Conservation (phyloP, 2,113 vertebrate species). For the Todiramphus saurophagus region DNA sequence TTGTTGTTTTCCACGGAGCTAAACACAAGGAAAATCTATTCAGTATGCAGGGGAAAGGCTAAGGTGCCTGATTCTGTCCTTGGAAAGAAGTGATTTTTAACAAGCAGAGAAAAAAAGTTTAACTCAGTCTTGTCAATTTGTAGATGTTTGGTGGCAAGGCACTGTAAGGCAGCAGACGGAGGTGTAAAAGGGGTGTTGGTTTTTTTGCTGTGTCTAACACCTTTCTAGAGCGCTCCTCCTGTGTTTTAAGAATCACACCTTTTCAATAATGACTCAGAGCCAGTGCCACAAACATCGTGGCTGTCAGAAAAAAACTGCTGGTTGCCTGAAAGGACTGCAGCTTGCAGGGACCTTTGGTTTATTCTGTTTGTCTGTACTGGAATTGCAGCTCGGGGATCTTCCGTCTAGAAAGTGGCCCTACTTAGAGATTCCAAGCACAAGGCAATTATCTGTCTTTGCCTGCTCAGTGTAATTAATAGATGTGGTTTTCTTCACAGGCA, state of each 20-base stretch:
- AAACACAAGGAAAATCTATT: background rate
- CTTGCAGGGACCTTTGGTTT: background rate
- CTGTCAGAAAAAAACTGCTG: slow-evolving; percentile 11
- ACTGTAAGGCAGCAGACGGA: slow-evolving; percentile 13
- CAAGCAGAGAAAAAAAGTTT: background rate
- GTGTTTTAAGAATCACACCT: slow-evolving; percentile 11
- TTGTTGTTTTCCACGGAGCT: background rate
- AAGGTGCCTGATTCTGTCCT: background rate
- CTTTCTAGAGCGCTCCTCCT: background rate
- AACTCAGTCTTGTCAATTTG: background rate
- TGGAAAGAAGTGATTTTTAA: background rate
- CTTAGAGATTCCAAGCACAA: slow-evolving; percentile 16
- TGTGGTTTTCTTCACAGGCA: slow-evolving; percentile 1
- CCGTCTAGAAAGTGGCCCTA: background rate
- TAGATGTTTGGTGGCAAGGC: background rate
- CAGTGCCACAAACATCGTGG: background rate
- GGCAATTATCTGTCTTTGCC: slow-evolving; percentile 2
- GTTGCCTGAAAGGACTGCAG: background rate
- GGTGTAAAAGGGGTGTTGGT: background rate
- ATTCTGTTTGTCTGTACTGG: background rate
- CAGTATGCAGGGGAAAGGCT: background rate
- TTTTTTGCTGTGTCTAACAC: slow-evolving; percentile 24
- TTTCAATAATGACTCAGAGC: slow-evolving; percentile 24
- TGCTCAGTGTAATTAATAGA: slow-evolving; percentile 7
- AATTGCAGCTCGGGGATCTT: background rate